A percentile compares a stretch with the other conserved stretches of the same genome.
Conservation (phyloP, 2,888 invertebrate species). For the Habroteleia sp. region DNA sequence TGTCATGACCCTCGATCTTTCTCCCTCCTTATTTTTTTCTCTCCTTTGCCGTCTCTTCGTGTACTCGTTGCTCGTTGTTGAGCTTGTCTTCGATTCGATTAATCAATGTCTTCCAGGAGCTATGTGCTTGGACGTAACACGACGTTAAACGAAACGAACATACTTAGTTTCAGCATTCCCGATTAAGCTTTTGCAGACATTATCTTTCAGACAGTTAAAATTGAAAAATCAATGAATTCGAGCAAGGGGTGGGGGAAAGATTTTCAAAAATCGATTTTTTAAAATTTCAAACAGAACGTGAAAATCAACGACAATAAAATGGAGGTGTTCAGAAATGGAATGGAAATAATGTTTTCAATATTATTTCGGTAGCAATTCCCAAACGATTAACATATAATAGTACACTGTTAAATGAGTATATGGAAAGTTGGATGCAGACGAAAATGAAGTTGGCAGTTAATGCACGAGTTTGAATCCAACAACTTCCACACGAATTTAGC, state of each 20-base stretch:
- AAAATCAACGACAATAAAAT: too few species aligned
- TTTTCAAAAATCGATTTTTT: too few species aligned
- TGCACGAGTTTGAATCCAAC: too few species aligned
- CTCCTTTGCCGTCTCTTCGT: slow-evolving; percentile 24
- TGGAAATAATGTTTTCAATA: too few species aligned
- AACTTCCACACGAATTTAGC: too few species aligned
- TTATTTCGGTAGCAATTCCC: too few species aligned
- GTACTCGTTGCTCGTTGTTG: slow-evolving; percentile 36
- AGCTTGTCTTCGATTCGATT: slow-evolving; percentile 57
- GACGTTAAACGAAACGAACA: slow-evolving; percentile 27
- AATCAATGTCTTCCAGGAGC: slow-evolving; percentile 54
- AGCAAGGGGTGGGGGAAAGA: not conserved
- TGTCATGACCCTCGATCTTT: slow-evolving; percentile 68
- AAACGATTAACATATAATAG: too few species aligned
- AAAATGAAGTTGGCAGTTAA: too few species aligned
- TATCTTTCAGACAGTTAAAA: not conserved
- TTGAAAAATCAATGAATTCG: slow-evolving; percentile 1
- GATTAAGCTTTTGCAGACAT: slow-evolving; percentile 25
- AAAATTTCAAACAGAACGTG: too few species aligned
- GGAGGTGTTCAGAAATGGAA: too few species aligned
- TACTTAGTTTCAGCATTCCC: slow-evolving; percentile 34
- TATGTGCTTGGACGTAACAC: slow-evolving; percentile 34
- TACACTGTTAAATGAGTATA: too few species aligned
- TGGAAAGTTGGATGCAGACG: too few species aligned
- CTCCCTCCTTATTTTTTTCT: slow-evolving; percentile 9